Evolutionary conservation across 2,888 invertebrate species (phyloP), one percentile per base, ranked within the genome.

Genomic region (Tricholauxania praeusta): DNA sequence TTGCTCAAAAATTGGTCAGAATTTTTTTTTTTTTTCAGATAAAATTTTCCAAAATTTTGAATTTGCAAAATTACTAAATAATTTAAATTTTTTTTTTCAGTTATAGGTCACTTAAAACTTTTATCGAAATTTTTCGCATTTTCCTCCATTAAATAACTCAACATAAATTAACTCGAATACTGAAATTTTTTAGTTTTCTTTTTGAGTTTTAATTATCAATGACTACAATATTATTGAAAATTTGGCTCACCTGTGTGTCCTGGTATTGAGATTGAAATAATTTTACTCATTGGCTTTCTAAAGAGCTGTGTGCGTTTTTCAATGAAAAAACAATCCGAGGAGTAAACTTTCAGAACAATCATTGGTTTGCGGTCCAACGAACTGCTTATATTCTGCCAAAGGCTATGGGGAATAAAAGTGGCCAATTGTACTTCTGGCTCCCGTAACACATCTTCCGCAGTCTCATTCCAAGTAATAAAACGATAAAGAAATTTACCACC

Each of bases 221-320:
- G 39, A 19, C 1, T 49, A 48, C 4, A 49, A 4, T 17, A 1
- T 2, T 57, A 22, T 8, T 6, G 12, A 1, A 2, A 39, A 8
- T 12, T 32, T 55, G 15, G 77, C 81, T 83, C 48, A 84, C 83
- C 80, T 1, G 88, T 86, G 77, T 86, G 90, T 1, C 90, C 91
- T 0, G 92, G 91, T 76, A 92, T 89, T 0, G 90, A 88, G 15
- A 92, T 86, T 68, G 91, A 91, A 8, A 92, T 84, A 63, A 93
- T 89, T 67, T 89, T 89, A 79, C 91, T 89, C 53, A 78, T 77
- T 14, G 82, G 79, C 70, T 79, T 76, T 75, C 79, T 76, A 55
- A 84, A 83, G 8, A 84, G 82, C 47, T 84, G 80, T 28, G 78
- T 72, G 49, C 83, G 80, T 17, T 88, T 72, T 78, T 90, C 90